Evolutionary conservation across 1,140 invertebrate genomes (phyloP).

Genomic region (Andrena cerasifolii): DNA sequence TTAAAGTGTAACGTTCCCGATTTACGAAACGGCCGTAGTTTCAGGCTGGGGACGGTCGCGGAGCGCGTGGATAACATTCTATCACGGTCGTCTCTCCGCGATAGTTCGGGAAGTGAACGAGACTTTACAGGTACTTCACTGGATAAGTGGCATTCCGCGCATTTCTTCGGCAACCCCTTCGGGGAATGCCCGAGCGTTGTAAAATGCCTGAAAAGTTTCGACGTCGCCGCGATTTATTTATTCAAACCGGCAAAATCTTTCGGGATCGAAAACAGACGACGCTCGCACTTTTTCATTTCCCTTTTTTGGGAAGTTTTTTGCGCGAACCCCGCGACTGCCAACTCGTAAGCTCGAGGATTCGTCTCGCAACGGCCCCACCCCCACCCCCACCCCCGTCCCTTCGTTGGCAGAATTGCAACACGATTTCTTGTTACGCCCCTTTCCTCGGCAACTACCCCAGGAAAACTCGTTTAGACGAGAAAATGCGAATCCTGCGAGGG

Average conservation of each 20-base stretch:
- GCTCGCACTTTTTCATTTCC: background rate
- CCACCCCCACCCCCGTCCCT: background rate
- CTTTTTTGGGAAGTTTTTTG: background rate
- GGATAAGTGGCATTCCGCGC: conserved; percentile 74
- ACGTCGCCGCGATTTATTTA: conserved; percentile 69
- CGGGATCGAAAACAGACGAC: conserved; percentile 13
- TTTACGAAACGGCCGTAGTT: conserved; percentile 42
- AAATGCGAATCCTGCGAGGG: background rate
- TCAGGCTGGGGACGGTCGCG: conserved; percentile 24
- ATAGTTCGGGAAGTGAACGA: conserved; percentile 68
- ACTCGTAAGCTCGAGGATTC: conserved; percentile 4
- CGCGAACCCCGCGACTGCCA: background rate
- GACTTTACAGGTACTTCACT: conserved; percentile 75
- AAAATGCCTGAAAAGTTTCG: conserved; percentile 75
- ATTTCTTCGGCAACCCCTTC: conserved; percentile 64
- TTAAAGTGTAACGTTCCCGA: background rate
- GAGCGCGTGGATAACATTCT: conserved; percentile 66
- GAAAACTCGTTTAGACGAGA: background rate
- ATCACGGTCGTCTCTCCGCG: conserved; percentile 60
- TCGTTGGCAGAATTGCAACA: conserved; percentile 13
- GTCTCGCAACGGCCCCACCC: background rate
- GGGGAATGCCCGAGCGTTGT: conserved; percentile 60
- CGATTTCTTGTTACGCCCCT: background rate
- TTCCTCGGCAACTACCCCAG: background rate
- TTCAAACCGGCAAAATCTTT: conserved; percentile 55